Base-by-base conservation (phyloP, 1,140 invertebrate genomes). In the Phthorimaea operculella region DNA sequence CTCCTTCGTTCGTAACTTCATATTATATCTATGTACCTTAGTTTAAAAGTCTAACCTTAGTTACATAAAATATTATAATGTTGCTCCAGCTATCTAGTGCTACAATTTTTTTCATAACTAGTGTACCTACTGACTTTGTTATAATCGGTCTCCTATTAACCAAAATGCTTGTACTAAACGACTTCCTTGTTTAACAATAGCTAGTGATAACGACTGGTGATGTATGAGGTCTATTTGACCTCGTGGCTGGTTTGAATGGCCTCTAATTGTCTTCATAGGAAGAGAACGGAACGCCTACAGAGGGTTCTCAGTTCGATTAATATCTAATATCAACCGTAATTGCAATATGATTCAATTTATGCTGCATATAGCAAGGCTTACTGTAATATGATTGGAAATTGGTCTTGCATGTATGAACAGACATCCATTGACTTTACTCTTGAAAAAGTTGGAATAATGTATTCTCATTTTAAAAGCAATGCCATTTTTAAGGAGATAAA, bases 211-310 rank as follows among this genome's bases (percentile, higher is more conserved):
- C 4, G 36, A 39, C 36, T 16, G 44, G 11, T 47, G 44, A 47
- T 17, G 44, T 47, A 47, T 17, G 44, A 47, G 44, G 44, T 47
- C n/a, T 15, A 47, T 14, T 14, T 15, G 44, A 47, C 44, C 44
- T 17, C 51, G 36, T n/a, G 33, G 1, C 36, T n/a, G 16, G n/a
- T 17, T 36, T 56, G 47, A 56, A 56, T 44, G 54, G 48, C 34
- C 17, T 50, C 49, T 56, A 56, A 56, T 56, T 56, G 39, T n/a
- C 34, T 6, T 44, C 11, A 48, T 56, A 56, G 54, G 33, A 28
- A 18, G 48, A 51, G 36, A 34, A 56, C 48, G 34, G 47, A 33
- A 12, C 33, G 14, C 54, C 47, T 36, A 48, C 48, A 14, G 16
- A 14, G 21, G 48, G 18, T 42, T 56, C 48, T 36, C 47, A 36